Evolutionary conservation across 1,140 invertebrate species (phyloP).

Genomic region (Cotesia typhae): DNA sequence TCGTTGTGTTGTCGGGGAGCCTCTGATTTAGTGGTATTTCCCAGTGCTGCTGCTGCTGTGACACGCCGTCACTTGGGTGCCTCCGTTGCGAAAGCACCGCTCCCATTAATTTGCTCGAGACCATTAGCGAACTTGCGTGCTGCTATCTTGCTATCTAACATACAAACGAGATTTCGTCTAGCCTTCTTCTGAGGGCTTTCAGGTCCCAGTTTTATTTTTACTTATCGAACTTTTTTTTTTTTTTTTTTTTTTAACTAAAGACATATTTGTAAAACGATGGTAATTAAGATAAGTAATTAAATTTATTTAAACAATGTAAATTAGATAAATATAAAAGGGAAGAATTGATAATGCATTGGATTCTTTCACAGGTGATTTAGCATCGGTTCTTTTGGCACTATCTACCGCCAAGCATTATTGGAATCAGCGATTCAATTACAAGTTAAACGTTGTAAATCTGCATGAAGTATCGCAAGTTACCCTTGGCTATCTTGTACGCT

Average conservation of each 20-base stretch:
- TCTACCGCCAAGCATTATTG: conserved; percentile 41
- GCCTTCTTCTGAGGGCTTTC: neutral
- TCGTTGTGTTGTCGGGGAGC: conserved; percentile 1
- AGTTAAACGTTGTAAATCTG: conserved; percentile 56
- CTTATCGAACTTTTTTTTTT: neutral
- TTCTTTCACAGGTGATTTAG: conserved; percentile 56
- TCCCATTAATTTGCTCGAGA: conserved; percentile 34
- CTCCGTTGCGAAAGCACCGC: conserved; percentile 27
- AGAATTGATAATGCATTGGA: conserved; percentile 56
- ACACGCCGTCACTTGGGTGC: conserved; percentile 14
- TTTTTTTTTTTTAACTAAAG: conserved; percentile 36
- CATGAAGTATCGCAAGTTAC: conserved; percentile 54
- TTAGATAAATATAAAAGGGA: conserved; percentile 5
- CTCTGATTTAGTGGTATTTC: conserved; percentile 42
- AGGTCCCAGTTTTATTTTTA: neutral
- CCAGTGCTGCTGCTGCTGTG: neutral
- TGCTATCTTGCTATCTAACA: neutral
- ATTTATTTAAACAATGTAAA: too few species aligned
- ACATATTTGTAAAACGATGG: too few species aligned
- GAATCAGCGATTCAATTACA: conserved; percentile 60
- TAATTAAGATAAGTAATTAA: too few species aligned
- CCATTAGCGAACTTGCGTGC: conserved; percentile 17
- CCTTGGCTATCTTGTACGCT: conserved; percentile 41
- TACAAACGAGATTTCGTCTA: conserved; percentile 2
- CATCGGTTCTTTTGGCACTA: conserved; percentile 48